Base-by-base conservation (phyloP, 23 tunicate genomes). In the Ciona savignyi region DNA sequence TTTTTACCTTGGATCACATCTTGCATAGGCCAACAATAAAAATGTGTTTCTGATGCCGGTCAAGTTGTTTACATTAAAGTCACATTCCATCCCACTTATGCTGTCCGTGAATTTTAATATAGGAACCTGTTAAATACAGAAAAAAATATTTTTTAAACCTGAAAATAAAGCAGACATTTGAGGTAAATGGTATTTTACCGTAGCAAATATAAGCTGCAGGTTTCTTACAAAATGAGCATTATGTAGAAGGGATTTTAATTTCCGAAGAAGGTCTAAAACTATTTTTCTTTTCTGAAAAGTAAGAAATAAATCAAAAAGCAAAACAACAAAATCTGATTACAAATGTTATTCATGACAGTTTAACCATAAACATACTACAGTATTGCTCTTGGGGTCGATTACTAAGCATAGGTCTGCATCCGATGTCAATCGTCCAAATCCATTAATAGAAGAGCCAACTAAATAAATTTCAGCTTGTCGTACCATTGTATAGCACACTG, bases 361-460 rank as follows among this genome's bases (percentile, higher is more conserved):
- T 32, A 63, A 24, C 75, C 4, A 63, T n/a, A n/a, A n/a, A 77
- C 83, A 33, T 28, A 29, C 29, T 15, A 85, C 1, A 24, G 60
- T 85, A 11, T 69, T 67, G 19, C 70, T 42, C 25, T 30, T 35
- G 32, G 74, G 33, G 62, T 88, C 88, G 20, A 88, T 33, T 28
- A 88, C 84, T 27, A 88, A 61, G 67, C 96, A 88, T 60, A 82
- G 29, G 60, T 88, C 96, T 19, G 78, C 81, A 68, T 88, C 96
- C 60, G 83, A 77, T 30, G 68, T 77, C 3, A 60, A 60, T 33
- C 88, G 65, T 71, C 96, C 96, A 67, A 88, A 88, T 2, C 96
- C 96, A 56, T 83, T 88, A 4, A 78, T 60, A 26, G 96, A 82
- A 0, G 96, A 88, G 0, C 96, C 96, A 30, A 88, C 96, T 15